phyloP scores from a whole-genome alignment of 2,888 invertebrate genomes.

The Crepidodera aurea region DNA sequence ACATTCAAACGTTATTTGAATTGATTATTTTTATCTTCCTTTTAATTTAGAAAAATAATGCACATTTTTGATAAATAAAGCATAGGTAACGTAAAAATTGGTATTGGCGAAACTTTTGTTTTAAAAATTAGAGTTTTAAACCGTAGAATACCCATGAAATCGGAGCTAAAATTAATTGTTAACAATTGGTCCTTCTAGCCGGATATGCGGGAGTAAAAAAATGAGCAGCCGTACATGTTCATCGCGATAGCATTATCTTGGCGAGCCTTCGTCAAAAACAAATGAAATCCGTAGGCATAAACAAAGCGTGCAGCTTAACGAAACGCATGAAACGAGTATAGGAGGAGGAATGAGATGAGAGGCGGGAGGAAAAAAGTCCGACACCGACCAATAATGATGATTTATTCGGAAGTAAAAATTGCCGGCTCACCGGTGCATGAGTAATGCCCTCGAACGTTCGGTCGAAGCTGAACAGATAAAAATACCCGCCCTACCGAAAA shows the following conservation, averaged over 20 bases:
- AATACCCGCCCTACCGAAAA: constrained; percentile 52
- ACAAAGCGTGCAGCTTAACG: constrained; percentile 52
- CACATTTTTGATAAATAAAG: too few relatives aligned
- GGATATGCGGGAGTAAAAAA: constrained; percentile 21
- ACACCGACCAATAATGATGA: constrained; percentile 68
- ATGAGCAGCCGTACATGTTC: constrained; percentile 38
- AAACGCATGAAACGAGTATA: constrained; percentile 40
- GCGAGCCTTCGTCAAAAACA: constrained; percentile 50
- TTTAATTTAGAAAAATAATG: too few relatives aligned
- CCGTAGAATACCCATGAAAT: too few relatives aligned
- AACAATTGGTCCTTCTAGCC: not conserved
- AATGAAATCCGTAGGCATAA: constrained; percentile 56
- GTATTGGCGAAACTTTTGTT: too few relatives aligned
- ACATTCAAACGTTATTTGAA: too few relatives aligned
- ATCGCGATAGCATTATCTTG: constrained; percentile 47
- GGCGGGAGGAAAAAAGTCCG: constrained; percentile 44
- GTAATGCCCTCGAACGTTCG: constrained; percentile 64
- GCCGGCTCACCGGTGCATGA: constrained; percentile 66
- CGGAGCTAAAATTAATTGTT: constrained; percentile 1
- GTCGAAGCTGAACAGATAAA: constrained; percentile 60
- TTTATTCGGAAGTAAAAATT: constrained; percentile 67
- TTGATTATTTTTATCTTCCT: too few relatives aligned
- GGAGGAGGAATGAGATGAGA: constrained; percentile 35
- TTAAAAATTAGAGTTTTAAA: too few relatives aligned
- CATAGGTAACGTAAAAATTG: too few relatives aligned